These are phyloP conservation scores for Conopomorpha cramerella DNA, from an alignment of 1,140 invertebrate species.

Conservation along the genomic window DNA sequence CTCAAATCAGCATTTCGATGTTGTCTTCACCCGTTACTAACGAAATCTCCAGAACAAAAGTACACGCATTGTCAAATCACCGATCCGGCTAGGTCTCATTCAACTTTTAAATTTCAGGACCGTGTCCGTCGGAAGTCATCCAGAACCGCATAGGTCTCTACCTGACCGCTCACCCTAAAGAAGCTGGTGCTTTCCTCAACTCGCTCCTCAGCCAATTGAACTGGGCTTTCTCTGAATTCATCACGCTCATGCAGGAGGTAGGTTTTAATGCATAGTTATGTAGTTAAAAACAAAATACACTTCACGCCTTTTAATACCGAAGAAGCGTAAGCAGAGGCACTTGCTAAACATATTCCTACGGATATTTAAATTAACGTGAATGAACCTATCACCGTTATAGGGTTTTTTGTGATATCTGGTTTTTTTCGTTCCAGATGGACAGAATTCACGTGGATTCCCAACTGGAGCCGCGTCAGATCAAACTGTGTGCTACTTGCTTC, in stretches of 20 bases:
- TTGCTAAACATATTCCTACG: too few relatives aligned
- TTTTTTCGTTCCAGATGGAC: constrained; percentile 62
- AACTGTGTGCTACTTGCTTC: constrained; percentile 80
- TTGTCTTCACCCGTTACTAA: too few relatives aligned
- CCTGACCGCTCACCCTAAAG: constrained; percentile 21
- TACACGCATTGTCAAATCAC: too few relatives aligned
- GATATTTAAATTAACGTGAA: too few relatives aligned
- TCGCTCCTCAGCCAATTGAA: constrained; percentile 83
- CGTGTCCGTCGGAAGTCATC: constrained; percentile 43
- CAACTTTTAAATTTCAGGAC: constrained; percentile 17
- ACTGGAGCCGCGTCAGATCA: constrained; percentile 77
- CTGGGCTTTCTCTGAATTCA: constrained; percentile 89
- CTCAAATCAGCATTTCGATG: too few relatives aligned
- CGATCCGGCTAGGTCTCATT: too few relatives aligned
- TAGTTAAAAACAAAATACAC: too few relatives aligned
- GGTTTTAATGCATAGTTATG: too few relatives aligned
- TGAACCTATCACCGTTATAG: too few relatives aligned
- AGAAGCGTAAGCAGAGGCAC: too few relatives aligned
- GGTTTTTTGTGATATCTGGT: constrained; percentile 7
- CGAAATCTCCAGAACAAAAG: too few relatives aligned
- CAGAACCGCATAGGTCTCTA: constrained; percentile 33
- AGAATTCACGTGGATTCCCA: constrained; percentile 53
- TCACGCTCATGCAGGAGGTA: constrained; percentile 84
- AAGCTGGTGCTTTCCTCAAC: constrained; percentile 69
- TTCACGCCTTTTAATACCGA: too few relatives aligned